phyloP scores from a whole-genome alignment of 2,113 vertebrate species.

The Typhlomys cinereus region DNA sequence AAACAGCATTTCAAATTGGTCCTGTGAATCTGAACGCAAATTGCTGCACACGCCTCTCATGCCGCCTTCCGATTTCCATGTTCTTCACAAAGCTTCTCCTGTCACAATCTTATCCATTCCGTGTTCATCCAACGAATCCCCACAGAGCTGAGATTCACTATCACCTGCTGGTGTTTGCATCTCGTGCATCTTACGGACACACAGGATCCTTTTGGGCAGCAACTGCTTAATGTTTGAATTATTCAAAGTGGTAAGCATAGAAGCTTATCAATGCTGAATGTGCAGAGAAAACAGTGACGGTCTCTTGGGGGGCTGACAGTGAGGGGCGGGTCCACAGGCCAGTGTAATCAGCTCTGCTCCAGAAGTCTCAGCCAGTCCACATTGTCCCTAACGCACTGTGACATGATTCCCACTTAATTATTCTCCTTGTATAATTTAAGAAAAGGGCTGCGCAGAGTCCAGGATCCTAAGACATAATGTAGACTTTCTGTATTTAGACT shows the following conservation, averaged over 20 bases:
- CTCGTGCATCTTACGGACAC: conserved; percentile 10
- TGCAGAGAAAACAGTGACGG: conserved; percentile 11
- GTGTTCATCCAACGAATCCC: conserved; percentile 23
- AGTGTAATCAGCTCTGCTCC: not conserved
- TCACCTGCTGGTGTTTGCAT: not conserved
- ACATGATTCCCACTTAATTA: not conserved
- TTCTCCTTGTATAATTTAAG: not conserved
- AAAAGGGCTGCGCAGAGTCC: not conserved
- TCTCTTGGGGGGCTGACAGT: not conserved
- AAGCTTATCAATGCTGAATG: conserved; percentile 30
- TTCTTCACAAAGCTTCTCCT: not conserved
- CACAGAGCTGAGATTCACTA: not conserved
- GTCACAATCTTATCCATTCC: conserved; percentile 15
- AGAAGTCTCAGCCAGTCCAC: not conserved
- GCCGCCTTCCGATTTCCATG: not conserved
- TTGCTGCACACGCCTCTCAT: not conserved
- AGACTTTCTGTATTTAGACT: not conserved
- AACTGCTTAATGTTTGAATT: conserved; percentile 58
- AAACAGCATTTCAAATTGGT: conserved; percentile 48
- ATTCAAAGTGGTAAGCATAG: conserved; percentile 38
- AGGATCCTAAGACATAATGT: not conserved
- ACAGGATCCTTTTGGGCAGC: not conserved
- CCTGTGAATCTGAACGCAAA: conserved; percentile 18
- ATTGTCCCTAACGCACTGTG: not conserved
- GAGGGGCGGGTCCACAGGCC: not conserved